Evolutionary conservation across 2,888 invertebrate genomes (phyloP).

Genomic region (Endomychus coccineus): DNA sequence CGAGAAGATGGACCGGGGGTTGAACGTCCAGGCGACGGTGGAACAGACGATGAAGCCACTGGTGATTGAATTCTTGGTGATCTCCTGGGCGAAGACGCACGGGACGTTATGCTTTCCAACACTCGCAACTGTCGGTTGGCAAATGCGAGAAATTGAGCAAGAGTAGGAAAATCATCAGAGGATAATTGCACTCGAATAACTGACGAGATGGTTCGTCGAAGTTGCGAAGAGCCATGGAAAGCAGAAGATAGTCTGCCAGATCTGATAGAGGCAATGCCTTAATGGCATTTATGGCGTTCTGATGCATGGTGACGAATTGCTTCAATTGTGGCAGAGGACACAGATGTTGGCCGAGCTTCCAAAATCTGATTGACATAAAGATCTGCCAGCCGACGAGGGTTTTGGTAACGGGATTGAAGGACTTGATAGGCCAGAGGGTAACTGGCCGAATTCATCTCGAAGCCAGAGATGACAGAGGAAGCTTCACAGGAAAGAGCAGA

Average conservation of each 20-base stretch:
- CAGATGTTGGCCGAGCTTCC: not conserved
- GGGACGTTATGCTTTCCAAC: not conserved
- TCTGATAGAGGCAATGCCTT: slow-evolving; percentile 1
- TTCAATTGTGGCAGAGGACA: not conserved
- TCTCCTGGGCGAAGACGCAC: not conserved
- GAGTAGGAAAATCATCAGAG: slow-evolving; percentile 1
- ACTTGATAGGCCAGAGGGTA: slow-evolving; percentile 1
- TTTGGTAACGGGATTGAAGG: slow-evolving; percentile 2
- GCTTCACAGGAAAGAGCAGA: slow-evolving; percentile 2
- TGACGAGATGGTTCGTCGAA: slow-evolving; percentile 1
- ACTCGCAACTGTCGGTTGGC: not conserved
- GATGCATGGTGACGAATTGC: slow-evolving; percentile 2
- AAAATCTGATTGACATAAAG: slow-evolving; percentile 5
- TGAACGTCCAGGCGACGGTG: too few relatives aligned
- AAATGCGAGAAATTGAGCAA: slow-evolving; percentile 1
- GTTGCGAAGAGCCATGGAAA: slow-evolving; percentile 1
- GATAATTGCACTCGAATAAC: slow-evolving; percentile 4
- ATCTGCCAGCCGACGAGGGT: slow-evolving; percentile 1
- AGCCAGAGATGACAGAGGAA: not conserved
- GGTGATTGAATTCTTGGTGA: not conserved
- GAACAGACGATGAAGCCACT: slow-evolving; percentile 2
- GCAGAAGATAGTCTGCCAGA: not conserved
- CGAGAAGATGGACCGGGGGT: not conserved
- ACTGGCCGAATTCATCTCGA: slow-evolving; percentile 1
- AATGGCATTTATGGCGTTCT: not conserved